These are phyloP conservation scores for Spatulosminthurus flaviceps DNA, from an alignment of 2,888 invertebrate species.

Conservation along the genomic window DNA sequence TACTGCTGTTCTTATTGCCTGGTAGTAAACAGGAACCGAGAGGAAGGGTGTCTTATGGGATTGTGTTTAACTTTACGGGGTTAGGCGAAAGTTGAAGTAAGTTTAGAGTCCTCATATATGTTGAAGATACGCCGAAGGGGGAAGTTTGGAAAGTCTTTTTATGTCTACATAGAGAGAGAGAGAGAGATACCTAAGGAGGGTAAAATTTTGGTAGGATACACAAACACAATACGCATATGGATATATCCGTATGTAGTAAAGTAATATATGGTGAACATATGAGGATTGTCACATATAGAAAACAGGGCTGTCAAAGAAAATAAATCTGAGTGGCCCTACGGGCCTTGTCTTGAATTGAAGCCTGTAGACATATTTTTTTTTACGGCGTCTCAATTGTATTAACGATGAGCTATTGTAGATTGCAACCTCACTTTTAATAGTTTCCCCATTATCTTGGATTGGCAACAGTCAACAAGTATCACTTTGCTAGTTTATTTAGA, in stretches of 20 bases:
- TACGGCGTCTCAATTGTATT: constrained; percentile 26
- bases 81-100: constrained; percentile 37
- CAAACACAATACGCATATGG: no score
- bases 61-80: constrained; percentile 12
- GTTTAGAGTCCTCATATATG: not conserved
- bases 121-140: constrained; percentile 18
- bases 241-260: not conserved
- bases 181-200: no score
- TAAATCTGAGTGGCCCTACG: constrained; percentile 35
- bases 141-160: constrained; percentile 1
- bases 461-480: constrained; percentile 27
- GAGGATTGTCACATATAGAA: constrained; percentile 38
- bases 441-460: constrained; percentile 27
- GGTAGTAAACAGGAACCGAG: constrained; percentile 26
- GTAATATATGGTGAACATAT: not conserved
- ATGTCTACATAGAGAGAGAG: no score
- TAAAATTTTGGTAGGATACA: no score
- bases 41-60: constrained; percentile 29
- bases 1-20: not conserved
- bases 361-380: constrained; percentile 32
- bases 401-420: constrained; percentile 30
- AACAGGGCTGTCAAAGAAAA: constrained; percentile 40
- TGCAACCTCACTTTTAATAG: constrained; percentile 30
- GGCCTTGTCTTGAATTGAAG: constrained; percentile 37
- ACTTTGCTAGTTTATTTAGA: constrained; percentile 12